These are phyloP conservation scores for Sebastes taczanowskii DNA, from an alignment of 2,797 vertebrate species.

Conservation along the genomic window DNA sequence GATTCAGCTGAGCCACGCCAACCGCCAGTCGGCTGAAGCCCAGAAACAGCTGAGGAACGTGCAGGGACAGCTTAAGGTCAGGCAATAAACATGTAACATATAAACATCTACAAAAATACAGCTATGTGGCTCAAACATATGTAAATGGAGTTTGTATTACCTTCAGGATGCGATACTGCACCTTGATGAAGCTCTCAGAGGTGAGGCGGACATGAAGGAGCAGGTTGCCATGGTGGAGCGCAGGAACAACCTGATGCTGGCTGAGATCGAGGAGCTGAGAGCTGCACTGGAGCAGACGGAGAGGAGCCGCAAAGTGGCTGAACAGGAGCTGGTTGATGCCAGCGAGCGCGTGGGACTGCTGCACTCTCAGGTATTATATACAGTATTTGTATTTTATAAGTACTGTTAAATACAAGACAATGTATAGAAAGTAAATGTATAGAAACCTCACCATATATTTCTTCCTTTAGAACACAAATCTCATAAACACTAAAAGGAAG, in stretches of 20 bases:
- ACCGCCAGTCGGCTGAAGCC: conserved; percentile 85
- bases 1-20: conserved; percentile 90
- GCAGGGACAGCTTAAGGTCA: conserved; percentile 90
- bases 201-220: conserved; percentile 89
- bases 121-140: background rate
- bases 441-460: background rate
- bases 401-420: background rate
- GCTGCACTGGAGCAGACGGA: conserved; percentile 87
- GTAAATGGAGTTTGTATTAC: background rate
- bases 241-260: conserved; percentile 87
- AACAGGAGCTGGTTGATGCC: conserved; percentile 88
- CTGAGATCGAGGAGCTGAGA: conserved; percentile 88
- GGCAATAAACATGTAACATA: background rate
- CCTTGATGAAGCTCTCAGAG: conserved; percentile 84
- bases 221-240: conserved; percentile 88
- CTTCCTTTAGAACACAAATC: conserved; percentile 84
- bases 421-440: background rate
- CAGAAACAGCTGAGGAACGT: conserved; percentile 89
- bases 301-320: conserved; percentile 83
- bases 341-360: conserved; percentile 86
- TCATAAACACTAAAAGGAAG: conserved; percentile 88
- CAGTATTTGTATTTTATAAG: background rate
- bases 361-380: conserved; percentile 69
- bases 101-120: conserved; percentile 37
- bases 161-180: conserved; percentile 87